Conservation (phyloP, 2,888 invertebrate species). For the Phaonia tiefii region DNA sequence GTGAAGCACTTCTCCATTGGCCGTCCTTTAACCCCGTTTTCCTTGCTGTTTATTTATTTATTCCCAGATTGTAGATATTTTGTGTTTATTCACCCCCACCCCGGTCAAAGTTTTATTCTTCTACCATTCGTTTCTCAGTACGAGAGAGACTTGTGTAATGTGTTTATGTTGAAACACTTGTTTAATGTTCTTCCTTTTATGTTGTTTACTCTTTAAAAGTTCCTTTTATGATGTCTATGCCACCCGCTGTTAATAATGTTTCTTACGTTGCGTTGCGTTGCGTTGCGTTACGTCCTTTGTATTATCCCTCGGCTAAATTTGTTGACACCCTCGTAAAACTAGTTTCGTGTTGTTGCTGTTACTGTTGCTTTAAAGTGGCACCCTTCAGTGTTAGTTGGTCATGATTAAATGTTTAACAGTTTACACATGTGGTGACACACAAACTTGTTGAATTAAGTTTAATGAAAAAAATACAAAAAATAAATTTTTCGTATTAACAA, state of each 20-base stretch:
- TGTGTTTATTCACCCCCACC: not conserved
- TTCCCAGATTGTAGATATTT: slow-evolving; percentile 30
- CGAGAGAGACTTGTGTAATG: not conserved
- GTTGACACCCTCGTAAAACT: slow-evolving; percentile 14
- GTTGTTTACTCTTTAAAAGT: not conserved
- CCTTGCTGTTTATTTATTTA: not conserved
- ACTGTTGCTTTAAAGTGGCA: slow-evolving; percentile 17
- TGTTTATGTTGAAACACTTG: slow-evolving; percentile 12
- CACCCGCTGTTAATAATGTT: slow-evolving; percentile 20
- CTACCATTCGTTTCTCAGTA: not conserved
- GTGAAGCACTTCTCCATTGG: not conserved
- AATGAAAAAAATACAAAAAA: slow-evolving; percentile 27
- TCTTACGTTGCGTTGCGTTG: not conserved
- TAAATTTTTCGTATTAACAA: too few species aligned
- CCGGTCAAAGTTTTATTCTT: not conserved
- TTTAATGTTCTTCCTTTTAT: not conserved
- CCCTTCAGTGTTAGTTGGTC: slow-evolving; percentile 23
- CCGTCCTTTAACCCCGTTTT: not conserved
- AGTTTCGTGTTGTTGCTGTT: too few species aligned
- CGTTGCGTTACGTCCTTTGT: not conserved
- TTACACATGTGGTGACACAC: slow-evolving; percentile 16
- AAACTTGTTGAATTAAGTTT: slow-evolving; percentile 64
- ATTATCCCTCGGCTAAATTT: not conserved
- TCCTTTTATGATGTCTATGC: slow-evolving; percentile 16
- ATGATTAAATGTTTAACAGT: slow-evolving; percentile 27